phyloP scores from a whole-genome alignment of 2,888 invertebrate genomes.

The Ceratothoa steindachneri region DNA sequence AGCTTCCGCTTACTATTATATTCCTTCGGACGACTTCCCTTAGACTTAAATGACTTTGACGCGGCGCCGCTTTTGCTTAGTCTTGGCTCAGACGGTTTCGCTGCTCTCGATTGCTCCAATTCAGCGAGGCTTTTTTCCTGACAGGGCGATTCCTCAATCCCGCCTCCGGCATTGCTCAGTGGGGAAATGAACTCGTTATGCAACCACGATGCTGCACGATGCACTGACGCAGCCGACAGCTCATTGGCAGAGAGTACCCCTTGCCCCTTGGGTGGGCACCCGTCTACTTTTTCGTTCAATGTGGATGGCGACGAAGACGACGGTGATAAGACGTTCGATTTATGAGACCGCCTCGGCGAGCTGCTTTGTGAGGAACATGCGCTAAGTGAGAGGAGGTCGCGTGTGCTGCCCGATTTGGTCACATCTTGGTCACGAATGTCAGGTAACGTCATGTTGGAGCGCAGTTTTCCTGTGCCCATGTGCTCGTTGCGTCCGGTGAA shows the following conservation, averaged over 20 bases:
- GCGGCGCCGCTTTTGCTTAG: too few relatives aligned
- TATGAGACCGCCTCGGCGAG: background rate
- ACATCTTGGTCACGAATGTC: conserved; percentile 29
- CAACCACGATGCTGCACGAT: background rate
- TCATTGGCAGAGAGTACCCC: background rate
- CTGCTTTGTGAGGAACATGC: conserved; percentile 22
- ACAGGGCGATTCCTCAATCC: too few relatives aligned
- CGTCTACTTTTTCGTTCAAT: too few relatives aligned
- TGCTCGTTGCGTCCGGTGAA: conserved; percentile 41
- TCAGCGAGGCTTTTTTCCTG: too few relatives aligned
- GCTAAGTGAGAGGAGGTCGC: conserved; percentile 35
- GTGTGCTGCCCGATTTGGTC: conserved; percentile 24
- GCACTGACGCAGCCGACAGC: background rate
- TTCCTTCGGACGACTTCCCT: too few relatives aligned
- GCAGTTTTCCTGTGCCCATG: conserved; percentile 38
- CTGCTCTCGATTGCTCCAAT: too few relatives aligned
- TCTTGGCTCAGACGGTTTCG: too few relatives aligned
- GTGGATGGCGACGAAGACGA: too few relatives aligned
- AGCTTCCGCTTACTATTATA: too few relatives aligned
- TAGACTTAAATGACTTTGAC: too few relatives aligned
- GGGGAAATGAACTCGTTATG: background rate
- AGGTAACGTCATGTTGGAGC: conserved; percentile 40
- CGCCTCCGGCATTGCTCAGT: conserved; percentile 6
- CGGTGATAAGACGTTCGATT: background rate
- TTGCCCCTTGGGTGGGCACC: too few relatives aligned